Base-by-base conservation (phyloP, 2,888 invertebrate genomes). In the Villa cingulata region DNA sequence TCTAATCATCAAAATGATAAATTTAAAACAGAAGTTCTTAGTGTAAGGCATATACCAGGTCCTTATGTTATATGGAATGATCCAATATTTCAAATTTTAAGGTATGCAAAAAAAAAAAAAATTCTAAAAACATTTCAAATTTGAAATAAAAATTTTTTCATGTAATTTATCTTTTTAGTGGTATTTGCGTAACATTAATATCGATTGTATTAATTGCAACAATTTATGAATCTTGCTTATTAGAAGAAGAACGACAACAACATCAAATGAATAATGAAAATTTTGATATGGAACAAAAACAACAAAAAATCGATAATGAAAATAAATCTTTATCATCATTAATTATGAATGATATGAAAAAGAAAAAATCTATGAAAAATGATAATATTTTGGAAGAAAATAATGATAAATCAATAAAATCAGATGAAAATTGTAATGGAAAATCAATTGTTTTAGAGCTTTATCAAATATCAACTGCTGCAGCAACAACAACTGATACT, bases 11-110 rank as follows among this genome's bases (percentile, higher is more conserved):
- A n/a, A n/a, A 7, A 32, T 23, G 7, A 20, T 60, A 10, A 57
- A n/a, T 51, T 54, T 7, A 53, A 58, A 41, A 41, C n/a, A 15
- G 68, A 68, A 44, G 74, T 83, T 1, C 61, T 79, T 19, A 72
- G 72, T 48, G 76, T 83, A 3, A 72, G 83, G 17, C 71, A 75
- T 0, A 81, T 85, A n/a, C 84, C 85, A 0, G 83, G 83, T 9
- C 65, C 70, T 12, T 85, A 83, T 57, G 70, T 74, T 34, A 59
- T 83, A 19, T 72, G 77, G 57, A 66, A 70, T 2, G 84, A 86
- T 62, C 63, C 71, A 7, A 82, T 81, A 64, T 72, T 83, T 56
- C 77, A 80, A 58, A 74, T 83, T 56, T 71, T 83, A 40, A 74
- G 75, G 84, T 84, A 67, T 41, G 23, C 6, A 3, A 3, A 32